These are phyloP conservation scores for Phrynocephalus forsythii DNA, from an alignment of 2,797 vertebrate genomes.

Conservation along the genomic window DNA sequence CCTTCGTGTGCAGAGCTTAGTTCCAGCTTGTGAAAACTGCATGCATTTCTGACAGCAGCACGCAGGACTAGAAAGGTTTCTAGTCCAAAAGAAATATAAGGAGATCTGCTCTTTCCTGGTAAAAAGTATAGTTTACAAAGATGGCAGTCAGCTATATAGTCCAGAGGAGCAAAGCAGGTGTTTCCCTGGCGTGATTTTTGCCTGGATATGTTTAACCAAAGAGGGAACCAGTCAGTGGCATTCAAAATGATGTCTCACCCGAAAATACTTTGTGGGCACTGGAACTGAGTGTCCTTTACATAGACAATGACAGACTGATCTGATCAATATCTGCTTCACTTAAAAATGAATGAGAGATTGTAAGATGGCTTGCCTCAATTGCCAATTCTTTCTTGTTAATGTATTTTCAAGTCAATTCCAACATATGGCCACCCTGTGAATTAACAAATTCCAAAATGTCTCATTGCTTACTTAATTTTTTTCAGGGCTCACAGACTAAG, in stretches of 20 bases:
- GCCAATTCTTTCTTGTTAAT: no score
- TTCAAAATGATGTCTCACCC: slow-evolving; percentile 17
- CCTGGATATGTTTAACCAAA: slow-evolving; percentile 19
- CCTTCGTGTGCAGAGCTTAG: neutral
- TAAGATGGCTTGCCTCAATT: neutral
- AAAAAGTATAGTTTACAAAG: slow-evolving; percentile 7
- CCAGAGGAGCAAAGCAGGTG: slow-evolving; percentile 23
- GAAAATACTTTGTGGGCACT: neutral
- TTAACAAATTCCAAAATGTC: no score
- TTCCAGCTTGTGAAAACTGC: neutral
- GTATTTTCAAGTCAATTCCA: no score
- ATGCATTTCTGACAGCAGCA: neutral
- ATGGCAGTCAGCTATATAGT: slow-evolving; percentile 8
- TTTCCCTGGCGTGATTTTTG: slow-evolving; percentile 29
- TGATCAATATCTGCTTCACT: neutral
- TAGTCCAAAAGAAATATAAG: slow-evolving; percentile 1
- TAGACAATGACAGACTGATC: neutral
- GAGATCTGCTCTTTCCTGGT: neutral
- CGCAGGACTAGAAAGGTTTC: neutral
- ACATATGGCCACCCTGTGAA: no score
- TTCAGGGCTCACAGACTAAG: no score
- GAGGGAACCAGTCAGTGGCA: neutral
- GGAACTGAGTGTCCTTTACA: neutral
- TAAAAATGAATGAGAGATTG: neutral
- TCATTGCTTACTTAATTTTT: no score